Percentiles rank a stretch among this genome's conserved stretches.
These are phyloP conservation scores for Dreissena rostriformis DNA, from an alignment of 1,140 invertebrate species.

Conservation along the genomic window DNA sequence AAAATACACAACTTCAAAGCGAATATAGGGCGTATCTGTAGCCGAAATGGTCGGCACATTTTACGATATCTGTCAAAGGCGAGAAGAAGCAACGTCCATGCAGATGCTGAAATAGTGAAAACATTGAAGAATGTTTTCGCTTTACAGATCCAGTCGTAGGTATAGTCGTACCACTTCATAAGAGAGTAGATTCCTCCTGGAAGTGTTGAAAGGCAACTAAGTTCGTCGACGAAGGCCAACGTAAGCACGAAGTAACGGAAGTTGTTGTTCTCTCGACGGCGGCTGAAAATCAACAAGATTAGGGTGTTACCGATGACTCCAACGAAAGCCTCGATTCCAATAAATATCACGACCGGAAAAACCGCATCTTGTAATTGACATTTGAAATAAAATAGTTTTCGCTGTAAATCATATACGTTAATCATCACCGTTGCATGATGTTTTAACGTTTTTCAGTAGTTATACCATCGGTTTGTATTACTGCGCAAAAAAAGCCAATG, in stretches of 20 bases:
- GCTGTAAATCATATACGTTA: too few species aligned
- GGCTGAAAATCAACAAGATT: conserved; percentile 60
- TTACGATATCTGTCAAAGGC: conserved; percentile 64
- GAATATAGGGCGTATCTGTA: conserved; percentile 53
- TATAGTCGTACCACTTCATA: conserved; percentile 62
- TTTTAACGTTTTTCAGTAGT: too few species aligned
- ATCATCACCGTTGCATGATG: too few species aligned
- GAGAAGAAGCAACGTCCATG: conserved; percentile 58
- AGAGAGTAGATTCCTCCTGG: conserved; percentile 65
- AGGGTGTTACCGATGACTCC: conserved; percentile 63
- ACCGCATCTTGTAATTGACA: not conserved
- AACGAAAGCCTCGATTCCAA: conserved; percentile 50
- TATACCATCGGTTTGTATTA: too few species aligned
- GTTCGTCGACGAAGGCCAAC: conserved; percentile 61
- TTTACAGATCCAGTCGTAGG: conserved; percentile 56
- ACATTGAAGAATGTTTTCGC: conserved; percentile 59
- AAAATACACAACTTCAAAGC: conserved; percentile 11
- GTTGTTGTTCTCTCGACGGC: conserved; percentile 52
- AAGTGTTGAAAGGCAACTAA: conserved; percentile 63
- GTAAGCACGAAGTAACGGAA: conserved; percentile 61
- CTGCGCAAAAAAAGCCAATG: too few species aligned
- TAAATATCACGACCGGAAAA: conserved; percentile 58
- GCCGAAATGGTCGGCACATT: conserved; percentile 59
- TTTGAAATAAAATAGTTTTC: too few species aligned
- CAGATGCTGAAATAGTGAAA: conserved; percentile 62